Evolutionary conservation across 1,140 invertebrate species (phyloP).

Genomic region (Zaprionus kolodkinae): DNA sequence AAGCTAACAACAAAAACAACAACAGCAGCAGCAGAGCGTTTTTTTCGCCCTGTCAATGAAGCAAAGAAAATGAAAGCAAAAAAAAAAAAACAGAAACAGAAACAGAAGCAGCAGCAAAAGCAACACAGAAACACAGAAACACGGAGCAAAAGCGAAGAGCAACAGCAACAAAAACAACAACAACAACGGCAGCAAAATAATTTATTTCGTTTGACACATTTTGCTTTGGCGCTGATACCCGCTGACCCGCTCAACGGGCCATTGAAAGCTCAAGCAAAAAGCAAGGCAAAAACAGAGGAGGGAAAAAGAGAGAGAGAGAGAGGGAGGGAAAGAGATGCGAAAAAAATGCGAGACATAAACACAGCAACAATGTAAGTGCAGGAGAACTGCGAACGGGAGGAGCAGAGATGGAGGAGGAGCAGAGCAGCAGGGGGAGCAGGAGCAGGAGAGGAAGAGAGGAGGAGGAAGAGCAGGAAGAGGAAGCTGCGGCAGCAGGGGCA

Average conservation of each 20-base stretch:
- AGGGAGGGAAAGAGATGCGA: not conserved
- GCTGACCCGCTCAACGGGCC: slow-evolving; percentile 68
- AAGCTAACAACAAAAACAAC: slow-evolving; percentile 29
- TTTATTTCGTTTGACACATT: slow-evolving; percentile 74
- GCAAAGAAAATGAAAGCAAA: slow-evolving; percentile 47
- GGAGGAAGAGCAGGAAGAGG: not conserved
- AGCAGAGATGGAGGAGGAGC: not conserved
- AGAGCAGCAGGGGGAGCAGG: not conserved
- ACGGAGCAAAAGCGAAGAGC: slow-evolving; percentile 22
- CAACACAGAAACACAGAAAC: slow-evolving; percentile 16
- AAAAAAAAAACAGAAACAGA: slow-evolving; percentile 7
- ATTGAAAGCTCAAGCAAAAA: slow-evolving; percentile 29
- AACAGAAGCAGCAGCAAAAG: slow-evolving; percentile 24
- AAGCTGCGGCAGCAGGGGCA: too few relatives aligned
- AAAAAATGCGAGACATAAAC: slow-evolving; percentile 46
- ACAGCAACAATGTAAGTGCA: slow-evolving; percentile 13
- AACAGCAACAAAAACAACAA: slow-evolving; percentile 49
- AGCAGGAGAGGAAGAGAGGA: not conserved
- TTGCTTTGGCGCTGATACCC: slow-evolving; percentile 46
- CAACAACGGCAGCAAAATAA: slow-evolving; percentile 58
- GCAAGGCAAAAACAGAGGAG: slow-evolving; percentile 26
- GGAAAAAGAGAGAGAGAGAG: not conserved
- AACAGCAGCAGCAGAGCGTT: slow-evolving; percentile 15
- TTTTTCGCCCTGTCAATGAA: slow-evolving; percentile 62
- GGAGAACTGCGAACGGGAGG: too few relatives aligned